Conservation (phyloP, 2,113 vertebrate species). For the Seriola dumerili region DNA sequence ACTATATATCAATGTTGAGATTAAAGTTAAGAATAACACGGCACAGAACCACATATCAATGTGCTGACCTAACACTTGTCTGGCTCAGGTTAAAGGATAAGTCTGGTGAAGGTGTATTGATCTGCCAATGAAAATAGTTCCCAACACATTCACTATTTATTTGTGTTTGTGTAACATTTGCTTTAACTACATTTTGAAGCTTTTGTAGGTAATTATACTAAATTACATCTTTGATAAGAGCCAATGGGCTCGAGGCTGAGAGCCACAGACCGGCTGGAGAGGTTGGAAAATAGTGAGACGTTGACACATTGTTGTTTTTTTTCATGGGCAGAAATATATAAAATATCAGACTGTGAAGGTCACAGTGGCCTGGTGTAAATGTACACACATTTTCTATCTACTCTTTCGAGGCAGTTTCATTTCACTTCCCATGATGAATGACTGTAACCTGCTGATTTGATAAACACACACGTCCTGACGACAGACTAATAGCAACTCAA, state of each 20-base stretch:
- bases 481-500: not conserved
- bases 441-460: slow-evolving; percentile 8
- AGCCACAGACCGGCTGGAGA: not conserved
- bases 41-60: not conserved
- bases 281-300: not conserved
- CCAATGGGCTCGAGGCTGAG: not conserved
- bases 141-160: not conserved
- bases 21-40: not conserved
- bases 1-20: not conserved
- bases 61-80: not conserved
- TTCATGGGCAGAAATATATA: not conserved
- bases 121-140: not conserved
- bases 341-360: slow-evolving; percentile 7
- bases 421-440: not conserved
- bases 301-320: not conserved
- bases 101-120: not conserved
- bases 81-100: not conserved
- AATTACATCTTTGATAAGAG: too few relatives aligned
- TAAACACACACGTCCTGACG: not conserved
- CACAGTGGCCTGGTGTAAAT: slow-evolving; percentile 4
- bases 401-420: slow-evolving; percentile 19
- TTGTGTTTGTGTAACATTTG: not conserved
- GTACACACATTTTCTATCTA: not conserved
- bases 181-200: too few relatives aligned
- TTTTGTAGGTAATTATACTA: too few relatives aligned